phyloP scores from a whole-genome alignment of 2,113 vertebrate genomes.

The Monopterus albus region DNA sequence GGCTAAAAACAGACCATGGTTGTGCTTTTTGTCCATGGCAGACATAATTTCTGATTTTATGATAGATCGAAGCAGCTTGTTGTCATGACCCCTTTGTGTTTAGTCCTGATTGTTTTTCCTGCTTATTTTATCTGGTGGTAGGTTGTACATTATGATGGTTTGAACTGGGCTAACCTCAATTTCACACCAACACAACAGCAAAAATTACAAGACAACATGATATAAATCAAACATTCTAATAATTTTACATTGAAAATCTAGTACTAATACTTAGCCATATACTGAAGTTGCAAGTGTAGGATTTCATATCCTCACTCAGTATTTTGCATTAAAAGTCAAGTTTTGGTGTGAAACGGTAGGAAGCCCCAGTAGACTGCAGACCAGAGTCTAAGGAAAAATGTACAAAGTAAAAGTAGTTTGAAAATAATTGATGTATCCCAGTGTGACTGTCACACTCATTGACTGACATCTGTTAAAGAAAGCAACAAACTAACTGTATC shows the following conservation, averaged over 20 bases:
- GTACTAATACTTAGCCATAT: not conserved
- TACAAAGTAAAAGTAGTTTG: not conserved
- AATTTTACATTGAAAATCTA: not conserved
- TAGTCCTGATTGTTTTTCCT: constrained; percentile 3
- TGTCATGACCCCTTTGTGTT: not conserved
- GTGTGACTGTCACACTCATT: constrained; percentile 45
- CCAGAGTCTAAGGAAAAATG: constrained; percentile 7
- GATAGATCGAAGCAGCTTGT: not conserved
- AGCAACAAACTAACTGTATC: constrained; percentile 41
- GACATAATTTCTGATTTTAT: constrained; percentile 37
- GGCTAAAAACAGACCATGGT: constrained; percentile 54
- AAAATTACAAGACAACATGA: not conserved
- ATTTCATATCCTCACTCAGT: not conserved
- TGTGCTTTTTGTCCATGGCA: constrained; percentile 34
- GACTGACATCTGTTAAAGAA: constrained; percentile 28
- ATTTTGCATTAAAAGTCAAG: constrained; percentile 15
- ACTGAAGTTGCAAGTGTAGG: not conserved
- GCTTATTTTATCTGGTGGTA: not conserved
- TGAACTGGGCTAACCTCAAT: constrained; percentile 4
- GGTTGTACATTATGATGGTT: not conserved
- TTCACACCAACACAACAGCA: constrained; percentile 7
- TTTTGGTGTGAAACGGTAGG: constrained; percentile 45
- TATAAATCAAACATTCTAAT: not conserved
- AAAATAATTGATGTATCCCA: constrained; percentile 34
- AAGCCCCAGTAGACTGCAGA: constrained; percentile 53